Evolutionary conservation across 2,797 vertebrate species (phyloP).

Genomic region (Poecilia velifera): DNA sequence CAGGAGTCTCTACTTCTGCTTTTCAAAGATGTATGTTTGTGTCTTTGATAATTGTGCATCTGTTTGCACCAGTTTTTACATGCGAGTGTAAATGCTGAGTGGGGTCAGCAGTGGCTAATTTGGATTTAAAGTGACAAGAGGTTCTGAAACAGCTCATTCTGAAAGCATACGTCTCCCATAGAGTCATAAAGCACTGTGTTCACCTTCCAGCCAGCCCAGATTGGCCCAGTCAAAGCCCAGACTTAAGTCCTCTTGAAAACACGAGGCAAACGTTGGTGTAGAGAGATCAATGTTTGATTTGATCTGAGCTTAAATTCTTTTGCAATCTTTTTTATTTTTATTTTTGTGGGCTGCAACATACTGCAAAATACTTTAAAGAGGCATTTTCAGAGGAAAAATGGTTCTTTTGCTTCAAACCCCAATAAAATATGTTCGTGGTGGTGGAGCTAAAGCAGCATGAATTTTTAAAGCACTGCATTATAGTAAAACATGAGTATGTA

Average conservation of each 20-base stretch:
- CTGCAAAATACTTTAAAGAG: neutral
- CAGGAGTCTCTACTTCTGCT: too few species aligned
- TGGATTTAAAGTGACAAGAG: too few species aligned
- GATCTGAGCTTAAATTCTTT: neutral
- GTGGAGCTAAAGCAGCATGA: neutral
- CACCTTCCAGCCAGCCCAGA: neutral
- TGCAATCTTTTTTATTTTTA: neutral
- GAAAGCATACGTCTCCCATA: too few species aligned
- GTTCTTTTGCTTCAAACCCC: neutral
- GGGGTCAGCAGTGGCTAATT: too few species aligned
- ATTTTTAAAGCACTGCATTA: neutral
- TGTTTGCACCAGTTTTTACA: too few species aligned
- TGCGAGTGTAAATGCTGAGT: too few species aligned
- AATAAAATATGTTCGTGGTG: neutral
- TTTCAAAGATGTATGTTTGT: too few species aligned
- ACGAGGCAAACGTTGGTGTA: neutral
- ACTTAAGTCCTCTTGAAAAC: neutral
- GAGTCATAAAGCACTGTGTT: neutral
- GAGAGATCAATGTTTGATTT: neutral
- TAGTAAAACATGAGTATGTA: constrained; percentile 29
- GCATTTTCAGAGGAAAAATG: neutral
- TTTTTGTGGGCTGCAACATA: neutral
- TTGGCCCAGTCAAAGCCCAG: neutral
- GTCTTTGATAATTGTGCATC: too few species aligned
- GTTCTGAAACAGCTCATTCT: too few species aligned